Conservation (phyloP, 2,797 vertebrate species). For the Tragelaphus oryx region DNA sequence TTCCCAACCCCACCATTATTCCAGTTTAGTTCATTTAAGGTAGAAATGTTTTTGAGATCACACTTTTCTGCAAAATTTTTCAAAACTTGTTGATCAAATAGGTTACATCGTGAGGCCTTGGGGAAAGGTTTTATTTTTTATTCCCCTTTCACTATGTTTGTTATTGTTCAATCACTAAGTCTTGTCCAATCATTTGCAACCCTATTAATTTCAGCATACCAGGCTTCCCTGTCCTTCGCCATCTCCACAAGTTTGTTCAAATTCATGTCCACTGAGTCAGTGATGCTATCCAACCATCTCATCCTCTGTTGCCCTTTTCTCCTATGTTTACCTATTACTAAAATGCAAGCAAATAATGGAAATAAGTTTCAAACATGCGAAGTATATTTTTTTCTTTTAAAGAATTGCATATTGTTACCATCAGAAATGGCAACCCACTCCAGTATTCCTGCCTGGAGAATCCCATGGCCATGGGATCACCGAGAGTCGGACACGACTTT, state of each 20-base stretch:
- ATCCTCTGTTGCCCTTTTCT: not conserved
- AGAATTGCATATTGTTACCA: not conserved
- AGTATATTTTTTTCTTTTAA: not conserved
- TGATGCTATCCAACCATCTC: not conserved
- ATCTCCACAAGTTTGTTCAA: not conserved
- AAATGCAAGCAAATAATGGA: not conserved
- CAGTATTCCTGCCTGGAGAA: no score
- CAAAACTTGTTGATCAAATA: not conserved
- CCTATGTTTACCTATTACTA: not conserved
- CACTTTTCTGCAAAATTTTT: not conserved
- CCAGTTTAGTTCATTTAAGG: not conserved
- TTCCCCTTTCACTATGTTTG: not conserved
- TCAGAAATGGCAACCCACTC: not conserved
- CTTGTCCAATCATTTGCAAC: not conserved
- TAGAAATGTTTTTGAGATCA: not conserved
- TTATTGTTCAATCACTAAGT: not conserved
- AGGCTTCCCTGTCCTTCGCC: not conserved
- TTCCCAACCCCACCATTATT: not conserved
- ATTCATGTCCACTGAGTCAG: not conserved
- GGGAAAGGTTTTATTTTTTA: not conserved
- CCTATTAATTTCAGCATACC: not conserved
- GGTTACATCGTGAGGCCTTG: not conserved
- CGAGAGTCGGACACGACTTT: fast-evolving
- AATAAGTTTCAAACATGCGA: not conserved
- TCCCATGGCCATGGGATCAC: fast-evolving